Base-by-base conservation (phyloP, 2,797 vertebrate genomes). In the Syndactyla subalaris region DNA sequence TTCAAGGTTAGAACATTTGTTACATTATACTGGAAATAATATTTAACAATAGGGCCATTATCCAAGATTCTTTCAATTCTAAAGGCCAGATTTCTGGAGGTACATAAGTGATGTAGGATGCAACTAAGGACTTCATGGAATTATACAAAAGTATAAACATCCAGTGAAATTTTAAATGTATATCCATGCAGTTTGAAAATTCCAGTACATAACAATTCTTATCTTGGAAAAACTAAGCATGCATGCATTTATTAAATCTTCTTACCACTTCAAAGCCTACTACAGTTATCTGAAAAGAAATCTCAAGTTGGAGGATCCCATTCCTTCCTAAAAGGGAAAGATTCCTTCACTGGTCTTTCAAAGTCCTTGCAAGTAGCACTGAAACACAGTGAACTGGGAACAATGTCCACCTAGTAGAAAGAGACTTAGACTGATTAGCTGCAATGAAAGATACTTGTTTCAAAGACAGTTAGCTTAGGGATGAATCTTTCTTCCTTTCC, bases 1-100 rank as follows among this genome's bases (percentile, higher is more conserved):
- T 92, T 96, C 75, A 89, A 94, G 95, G 92, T 87, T 93, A 93
- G 65, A 92, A 80, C 52, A 84, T 89, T 88, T 89, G 78, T 94
- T 93, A 70, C 18, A 84, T 81, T 91, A 79, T 70, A 68, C 62
- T 91, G 59, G 66, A 85, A 96, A 95, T 76, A 92, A 95, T 24
- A 26, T 73, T 81, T 68, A 89, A 85, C 91, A 79, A 82, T 63
- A 82, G 73, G 48, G 38, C 55, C 51, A 79, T 85, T 92, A 71
- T 83, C 70, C 78, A 73, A 92, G 58, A 93, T 77, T 95, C 57
- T 67, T 93, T 85, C 71, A 90, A 55, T 62, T 86, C 73, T 73
- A 84, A 73, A 84, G 70, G 54, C 54, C 66, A 88, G 76, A 90
- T 72, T 92, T 81, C 27, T 84, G 80, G 48, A 88, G 51, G 59